These are phyloP conservation scores for Pungitius pungitius DNA, from an alignment of 2,113 vertebrate species.

Conservation along the genomic window DNA sequence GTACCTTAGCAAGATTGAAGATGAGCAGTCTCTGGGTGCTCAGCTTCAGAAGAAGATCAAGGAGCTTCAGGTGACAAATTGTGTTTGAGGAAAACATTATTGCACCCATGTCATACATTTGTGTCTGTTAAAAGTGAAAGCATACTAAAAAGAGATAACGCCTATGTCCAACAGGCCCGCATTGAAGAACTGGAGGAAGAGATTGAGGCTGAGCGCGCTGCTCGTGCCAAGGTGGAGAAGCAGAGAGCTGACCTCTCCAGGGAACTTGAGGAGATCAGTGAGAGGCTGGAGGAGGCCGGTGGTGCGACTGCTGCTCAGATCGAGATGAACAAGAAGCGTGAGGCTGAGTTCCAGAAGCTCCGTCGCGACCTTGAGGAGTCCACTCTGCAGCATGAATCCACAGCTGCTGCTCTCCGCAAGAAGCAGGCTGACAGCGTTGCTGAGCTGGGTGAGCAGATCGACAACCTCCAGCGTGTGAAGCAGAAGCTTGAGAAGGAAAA, in stretches of 20 bases:
- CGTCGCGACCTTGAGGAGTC: conserved; percentile 89
- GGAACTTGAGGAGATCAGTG: conserved; percentile 92
- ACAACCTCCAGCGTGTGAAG: conserved; percentile 86
- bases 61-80: conserved; percentile 60
- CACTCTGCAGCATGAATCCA: conserved; percentile 92
- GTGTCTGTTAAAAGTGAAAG: background rate
- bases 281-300: conserved; percentile 80
- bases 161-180: conserved; percentile 65
- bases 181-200: conserved; percentile 81
- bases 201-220: conserved; percentile 80
- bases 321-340: conserved; percentile 77
- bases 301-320: conserved; percentile 36
- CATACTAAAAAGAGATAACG: conserved; percentile 13
- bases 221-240: conserved; percentile 86
- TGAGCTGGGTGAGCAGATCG: conserved; percentile 73
- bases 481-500: conserved; percentile 73
- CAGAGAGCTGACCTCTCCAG: conserved; percentile 85
- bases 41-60: conserved; percentile 75
- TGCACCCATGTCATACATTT: background rate
- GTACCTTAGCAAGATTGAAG: conserved; percentile 68
- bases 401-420: conserved; percentile 83
- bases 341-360: conserved; percentile 87
- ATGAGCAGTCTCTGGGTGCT: conserved; percentile 70
- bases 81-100: background rate
- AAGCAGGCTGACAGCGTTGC: conserved; percentile 85